Evolutionary conservation across 1,140 invertebrate genomes (phyloP).

Genomic region (Drosophila lacteicornis): DNA sequence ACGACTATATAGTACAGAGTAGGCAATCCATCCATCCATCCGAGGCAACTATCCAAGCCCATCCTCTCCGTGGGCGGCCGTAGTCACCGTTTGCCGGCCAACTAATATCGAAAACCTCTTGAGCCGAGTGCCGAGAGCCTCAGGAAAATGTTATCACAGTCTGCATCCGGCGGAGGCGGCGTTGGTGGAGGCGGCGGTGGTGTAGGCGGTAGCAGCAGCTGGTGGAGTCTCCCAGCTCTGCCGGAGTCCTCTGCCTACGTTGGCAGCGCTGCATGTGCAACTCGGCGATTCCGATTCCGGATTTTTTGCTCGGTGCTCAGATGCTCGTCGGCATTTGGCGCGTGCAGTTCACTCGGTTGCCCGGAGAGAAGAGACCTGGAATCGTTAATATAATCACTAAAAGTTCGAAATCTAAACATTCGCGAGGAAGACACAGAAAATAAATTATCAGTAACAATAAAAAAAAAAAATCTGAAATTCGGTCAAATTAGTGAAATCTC

Average conservation of each 20-base stretch:
- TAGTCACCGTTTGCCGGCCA: constrained; percentile 27
- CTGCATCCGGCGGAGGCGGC: constrained; percentile 69
- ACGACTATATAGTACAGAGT: constrained; percentile 24
- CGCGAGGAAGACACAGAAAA: constrained; percentile 6
- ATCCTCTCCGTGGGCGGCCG: constrained; percentile 24
- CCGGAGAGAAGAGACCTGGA: constrained; percentile 1
- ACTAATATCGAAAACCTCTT: constrained; percentile 66
- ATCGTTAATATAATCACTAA: constrained; percentile 1
- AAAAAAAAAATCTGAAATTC: too few species aligned
- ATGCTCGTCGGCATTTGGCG: constrained; percentile 79
- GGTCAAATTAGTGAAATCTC: too few species aligned
- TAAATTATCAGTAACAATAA: background rate
- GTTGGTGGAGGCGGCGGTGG: background rate
- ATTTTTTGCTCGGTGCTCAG: constrained; percentile 52
- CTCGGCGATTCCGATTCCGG: constrained; percentile 49
- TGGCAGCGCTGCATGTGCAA: constrained; percentile 25
- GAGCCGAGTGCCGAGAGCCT: constrained; percentile 40
- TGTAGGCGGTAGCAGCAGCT: background rate
- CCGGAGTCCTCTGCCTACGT: constrained; percentile 1
- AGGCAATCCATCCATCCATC: constrained; percentile 22
- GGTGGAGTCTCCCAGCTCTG: constrained; percentile 17
- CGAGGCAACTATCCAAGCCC: constrained; percentile 12
- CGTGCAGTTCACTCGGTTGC: constrained; percentile 64
- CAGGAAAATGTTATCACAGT: constrained; percentile 79
- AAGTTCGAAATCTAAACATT: constrained; percentile 14